Base-by-base conservation (phyloP, 2,113 vertebrate genomes). In the Excalfactoria chinensis region DNA sequence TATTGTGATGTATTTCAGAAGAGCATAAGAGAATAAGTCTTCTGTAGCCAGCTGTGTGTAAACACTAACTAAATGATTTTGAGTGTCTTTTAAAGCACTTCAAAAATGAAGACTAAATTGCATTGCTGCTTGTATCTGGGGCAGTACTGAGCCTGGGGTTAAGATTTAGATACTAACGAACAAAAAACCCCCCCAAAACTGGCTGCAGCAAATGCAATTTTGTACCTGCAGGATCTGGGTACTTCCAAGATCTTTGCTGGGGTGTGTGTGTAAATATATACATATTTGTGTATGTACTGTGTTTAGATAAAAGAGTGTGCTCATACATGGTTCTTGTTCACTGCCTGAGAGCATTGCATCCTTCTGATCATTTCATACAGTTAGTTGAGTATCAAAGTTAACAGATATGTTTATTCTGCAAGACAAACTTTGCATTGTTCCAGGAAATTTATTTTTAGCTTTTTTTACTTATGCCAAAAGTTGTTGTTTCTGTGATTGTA, bases 1-100 rank as follows among this genome's bases (percentile, higher is more conserved):
- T 77, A 21, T n/a, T 91, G 60, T 91, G 88, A 69, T 34, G 14
- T 53, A 7, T 68, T 77, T 68, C 79, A 81, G 90, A 48, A 86
- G 73, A 84, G 32, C 60, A 22, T 0, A 68, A 41, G 32, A 20
- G 43, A 86, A n/a, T 19, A 60, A 58, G 28, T 77, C 37, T 35
- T 77, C 25, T 59, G 3, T 4, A 79, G 30, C 46, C 41, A 84
- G n/a, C 30, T 49, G 63, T 62, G 69, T 74, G 35, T 2, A 87
- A 58, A n/a, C 67, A 34, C 56, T 55, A 41, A 74, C 63, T n/a
- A n/a, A 73, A 53, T 49, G 35, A 2, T 2, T 44, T 78, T 79
- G 30, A 58, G 69, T 80, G 48, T 23, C 25, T 55, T 67, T 49
- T 70, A 41, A 63, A 64, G 21, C 43, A 84, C 67, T 84, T 67